Evolutionary conservation across 2,888 invertebrate species (phyloP), one percentile per base, ranked within the genome.

Genomic region (Aspidiotus rigidus): DNA sequence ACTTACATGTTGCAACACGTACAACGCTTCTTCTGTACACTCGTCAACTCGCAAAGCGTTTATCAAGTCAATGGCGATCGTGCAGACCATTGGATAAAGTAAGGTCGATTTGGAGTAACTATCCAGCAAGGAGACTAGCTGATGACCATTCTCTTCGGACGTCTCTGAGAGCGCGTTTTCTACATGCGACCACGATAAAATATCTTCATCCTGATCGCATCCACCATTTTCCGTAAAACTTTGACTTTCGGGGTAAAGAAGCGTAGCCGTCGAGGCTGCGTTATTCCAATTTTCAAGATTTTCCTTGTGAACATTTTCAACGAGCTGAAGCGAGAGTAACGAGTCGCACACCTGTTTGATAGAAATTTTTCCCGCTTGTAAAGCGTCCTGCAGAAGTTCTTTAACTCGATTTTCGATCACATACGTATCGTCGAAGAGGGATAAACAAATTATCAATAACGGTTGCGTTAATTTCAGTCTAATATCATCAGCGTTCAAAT

Each of bases 281-380:
- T 64, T 53, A 59, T 71, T 49, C 53, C 57, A 62, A 49, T 71
- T 41, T 40, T 70, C 59, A 69, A 64, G n/a, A 11, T 53, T 49
- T 11, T 69, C 62, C 54, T 62, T 62, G 41, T 55, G 69, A 44
- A 69, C 44, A 1, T 61, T 62, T 7, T 69, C 69, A 39, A 62
- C 53, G 17, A 55, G 40, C 16, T 56, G 62, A 28, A 62, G 41
- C 11, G 62, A 62, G n/a, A 69, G 59, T 57, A 72, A 69, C 10
- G 71, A 69, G 10, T 70, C 71, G 63, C 72, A 72, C 16, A 72
- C 71, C 64, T 72, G 71, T 69, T 72, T 72, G 28, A 72, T 69
- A 42, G 71, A 70, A 59, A 72, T 70, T 40, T 71, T 67, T 15
- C 71, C 72, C 44, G 61, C 67, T 63, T 64, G 69, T 28, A 72